Conservation (phyloP, 1,140 invertebrate species). For the Diploscapter pachys region DNA sequence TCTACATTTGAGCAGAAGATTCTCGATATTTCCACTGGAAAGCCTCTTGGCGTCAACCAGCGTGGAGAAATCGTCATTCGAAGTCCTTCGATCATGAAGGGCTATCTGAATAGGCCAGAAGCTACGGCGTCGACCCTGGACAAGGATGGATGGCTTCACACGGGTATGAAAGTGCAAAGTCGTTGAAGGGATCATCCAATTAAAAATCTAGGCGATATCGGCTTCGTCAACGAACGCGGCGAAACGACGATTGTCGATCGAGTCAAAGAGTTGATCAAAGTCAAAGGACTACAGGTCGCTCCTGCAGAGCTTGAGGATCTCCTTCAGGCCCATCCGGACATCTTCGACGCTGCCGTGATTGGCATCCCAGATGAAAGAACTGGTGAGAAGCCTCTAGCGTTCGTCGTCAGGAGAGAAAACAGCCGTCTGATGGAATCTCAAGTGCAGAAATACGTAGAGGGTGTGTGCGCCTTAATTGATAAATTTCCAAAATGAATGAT, state of each 20-base stretch:
- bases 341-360: slow-evolving; percentile 75
- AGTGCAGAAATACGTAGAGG: slow-evolving; percentile 48
- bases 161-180: slow-evolving; percentile 57
- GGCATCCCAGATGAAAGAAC: slow-evolving; percentile 70
- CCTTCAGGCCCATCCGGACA: slow-evolving; percentile 69
- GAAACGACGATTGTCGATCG: slow-evolving; percentile 73
- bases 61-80: slow-evolving; percentile 44
- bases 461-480: slow-evolving; percentile 20
- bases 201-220: slow-evolving; percentile 70
- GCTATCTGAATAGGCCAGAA: slow-evolving; percentile 72
- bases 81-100: slow-evolving; percentile 63
- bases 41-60: slow-evolving; percentile 40
- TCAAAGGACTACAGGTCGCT: slow-evolving; percentile 76
- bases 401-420: slow-evolving; percentile 67
- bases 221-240: slow-evolving; percentile 71
- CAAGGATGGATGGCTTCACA: slow-evolving; percentile 74
- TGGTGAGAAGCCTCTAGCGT: slow-evolving; percentile 75
- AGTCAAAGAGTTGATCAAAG: slow-evolving; percentile 84
- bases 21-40: slow-evolving; percentile 50
- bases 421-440: slow-evolving; percentile 44
- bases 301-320: slow-evolving; percentile 79
- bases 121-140: slow-evolving; percentile 72
- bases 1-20: slow-evolving; percentile 31
- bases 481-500: neutral
- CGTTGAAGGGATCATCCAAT: too few species aligned